Base-by-base conservation (phyloP, 2,113 vertebrate species). In the Trinectes maculatus region DNA sequence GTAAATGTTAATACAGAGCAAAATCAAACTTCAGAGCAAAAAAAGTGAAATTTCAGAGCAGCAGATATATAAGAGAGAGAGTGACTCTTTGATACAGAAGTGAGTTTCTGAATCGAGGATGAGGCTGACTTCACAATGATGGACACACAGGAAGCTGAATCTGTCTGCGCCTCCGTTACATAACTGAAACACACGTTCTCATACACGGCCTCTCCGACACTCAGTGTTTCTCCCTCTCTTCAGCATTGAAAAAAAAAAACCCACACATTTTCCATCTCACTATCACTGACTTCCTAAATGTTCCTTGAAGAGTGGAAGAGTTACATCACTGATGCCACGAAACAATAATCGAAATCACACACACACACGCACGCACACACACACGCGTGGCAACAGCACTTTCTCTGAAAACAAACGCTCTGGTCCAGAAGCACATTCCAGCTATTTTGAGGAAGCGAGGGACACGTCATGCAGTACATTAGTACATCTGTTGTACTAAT, bases 371-470 rank as follows among this genome's bases (percentile, higher is more conserved):
- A 12, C 21, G 42, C 29, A 19, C 28, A 18, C 12, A 22, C 11
- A 25, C 36, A 22, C 2, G 31, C 46, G 24, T 33, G 56, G 10
- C 31, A 29, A 19, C 54, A 63, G 33, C 13, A 18, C 44, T 31
- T 44, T 64, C 52, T 54, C 60, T 48, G 53, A 46, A 67, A 71
- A 48, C 47, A 76, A 73, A 61, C n/a, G 37, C 51, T 42, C 44
- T 16, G 68, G 61, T 87, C 82, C 69, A 76, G 73, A 73, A 73
- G 70, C 79, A 22, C 80, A 80, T 84, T 87, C 64, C 77, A 61
- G 73, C 70, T 85, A 71, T 80, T 87, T 88, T 71, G 71, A 59
- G 76, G 51, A 74, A 57, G 26, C 63, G 34, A 64, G 28, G 12
- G 34, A 37, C 31, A 21, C 39, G n/a, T 42, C 13, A 39, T 2